These are phyloP conservation scores for Neomonachus schauinslandi DNA, from an alignment of 2,113 vertebrate species.

Conservation along the genomic window DNA sequence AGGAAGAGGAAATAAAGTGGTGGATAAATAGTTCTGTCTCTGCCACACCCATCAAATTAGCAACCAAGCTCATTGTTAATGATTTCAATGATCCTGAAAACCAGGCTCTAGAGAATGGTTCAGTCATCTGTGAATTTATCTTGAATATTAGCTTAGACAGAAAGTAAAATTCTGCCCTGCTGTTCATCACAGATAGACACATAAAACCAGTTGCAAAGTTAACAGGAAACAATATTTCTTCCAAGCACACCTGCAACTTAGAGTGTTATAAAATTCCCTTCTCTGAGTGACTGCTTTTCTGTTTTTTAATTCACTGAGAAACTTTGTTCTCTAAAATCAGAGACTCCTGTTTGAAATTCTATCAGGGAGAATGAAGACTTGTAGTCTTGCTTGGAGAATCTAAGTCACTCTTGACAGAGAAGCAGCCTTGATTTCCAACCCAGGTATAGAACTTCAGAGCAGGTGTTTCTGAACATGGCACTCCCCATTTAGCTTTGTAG, in stretches of 20 bases:
- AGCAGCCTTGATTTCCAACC: not conserved
- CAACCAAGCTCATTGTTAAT: not conserved
- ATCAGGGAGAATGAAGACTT: not conserved
- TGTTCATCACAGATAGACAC: not conserved
- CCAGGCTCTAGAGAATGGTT: not conserved
- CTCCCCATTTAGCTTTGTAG: not conserved
- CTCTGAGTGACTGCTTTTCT: not conserved
- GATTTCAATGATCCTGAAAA: not conserved
- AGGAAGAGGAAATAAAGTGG: not conserved
- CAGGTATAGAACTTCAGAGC: not conserved
- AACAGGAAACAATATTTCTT: not conserved
- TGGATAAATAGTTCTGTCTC: not conserved
- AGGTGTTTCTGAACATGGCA: not conserved
- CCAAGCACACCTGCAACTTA: not conserved
- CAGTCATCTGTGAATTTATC: constrained; percentile 19
- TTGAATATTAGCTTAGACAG: not conserved
- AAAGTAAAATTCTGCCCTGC: not conserved
- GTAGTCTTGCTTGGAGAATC: not conserved
- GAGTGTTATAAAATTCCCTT: not conserved
- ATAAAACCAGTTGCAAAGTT: not conserved
- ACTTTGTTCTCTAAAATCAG: constrained; percentile 41
- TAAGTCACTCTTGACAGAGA: not conserved
- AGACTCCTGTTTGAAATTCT: not conserved
- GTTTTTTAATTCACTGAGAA: not conserved
- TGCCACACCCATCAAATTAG: not conserved